Evolutionary conservation across 2,113 vertebrate genomes (phyloP), one percentile per base, ranked within the genome.

Genomic region (Rhinolophus sinicus): DNA sequence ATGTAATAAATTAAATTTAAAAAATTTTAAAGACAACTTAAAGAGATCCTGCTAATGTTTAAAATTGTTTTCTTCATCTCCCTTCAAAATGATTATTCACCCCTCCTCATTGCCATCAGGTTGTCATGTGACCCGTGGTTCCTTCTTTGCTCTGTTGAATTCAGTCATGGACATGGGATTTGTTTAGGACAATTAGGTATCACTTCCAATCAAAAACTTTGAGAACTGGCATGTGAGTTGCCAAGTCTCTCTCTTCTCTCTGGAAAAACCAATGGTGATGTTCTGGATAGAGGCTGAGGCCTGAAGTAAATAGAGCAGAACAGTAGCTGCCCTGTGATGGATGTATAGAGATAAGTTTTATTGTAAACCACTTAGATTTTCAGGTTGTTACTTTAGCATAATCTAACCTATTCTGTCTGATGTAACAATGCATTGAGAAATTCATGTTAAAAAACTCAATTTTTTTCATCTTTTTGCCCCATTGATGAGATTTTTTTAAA

Each of bases 401-500:
- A 92, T 75, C 72, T 90, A 82, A 86, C 13, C 50, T 54, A n/a
- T 65, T 2, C 52, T 70, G 69, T 78, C 38, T 86, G 50, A 87
- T 70, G 8, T 78, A 89, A 90, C 47, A 73, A 80, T 54, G 26
- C 15, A 47, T 52, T 60, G 22, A 88, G 97, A 86, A 58, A 24
- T n/a, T 93, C 30, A n/a, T 7, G 13, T 33, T 80, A 18, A 78
- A 50, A 90, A 93, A n/a, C 35, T 10, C n/a, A 75, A 30, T 33
- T 65, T 65, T 87, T 83, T 73, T 81, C 60, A 94, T 76, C 38
- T 88, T 95, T 95, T 80, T 22, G 81, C 28, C 58, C 52, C 44
- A 75, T 14, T 89, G 90, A 91, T 73, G 44, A 96, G 38, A 47
- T 67, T 82, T 77, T 67, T 82, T 77, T 93, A 96, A 96, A 82